Percentiles rank a stretch among this genome's conserved stretches.
These are phyloP conservation scores for Aethes cnicana DNA, from an alignment of 2,888 invertebrate species.

Conservation along the genomic window DNA sequence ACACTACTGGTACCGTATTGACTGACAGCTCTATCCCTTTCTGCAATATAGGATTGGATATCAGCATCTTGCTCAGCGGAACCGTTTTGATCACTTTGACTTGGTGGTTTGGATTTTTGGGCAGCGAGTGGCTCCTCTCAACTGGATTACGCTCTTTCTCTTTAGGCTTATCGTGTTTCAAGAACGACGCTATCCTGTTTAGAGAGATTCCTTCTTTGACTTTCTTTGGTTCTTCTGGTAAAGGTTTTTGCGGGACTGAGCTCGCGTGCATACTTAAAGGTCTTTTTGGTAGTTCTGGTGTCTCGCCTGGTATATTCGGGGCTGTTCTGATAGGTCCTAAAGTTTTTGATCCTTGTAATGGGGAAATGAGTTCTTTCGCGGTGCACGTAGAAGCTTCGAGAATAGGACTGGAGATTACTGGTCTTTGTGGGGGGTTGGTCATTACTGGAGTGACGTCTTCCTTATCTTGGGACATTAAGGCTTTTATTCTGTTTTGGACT, in stretches of 20 bases:
- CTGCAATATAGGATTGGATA: slow-evolving; percentile 91
- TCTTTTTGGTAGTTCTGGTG: slow-evolving; percentile 70
- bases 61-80: slow-evolving; percentile 88
- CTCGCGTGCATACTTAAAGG: slow-evolving; percentile 76
- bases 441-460: slow-evolving; percentile 59
- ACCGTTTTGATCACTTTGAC: slow-evolving; percentile 85
- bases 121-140: slow-evolving; percentile 81
- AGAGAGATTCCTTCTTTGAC: slow-evolving; percentile 84
- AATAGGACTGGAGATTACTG: slow-evolving; percentile 91
- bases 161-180: slow-evolving; percentile 83
- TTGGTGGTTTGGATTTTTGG: slow-evolving; percentile 81
- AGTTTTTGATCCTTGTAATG: slow-evolving; percentile 83
- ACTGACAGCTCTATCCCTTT: slow-evolving; percentile 84
- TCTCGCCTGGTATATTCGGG: slow-evolving; percentile 71
- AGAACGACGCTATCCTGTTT: slow-evolving; percentile 89
- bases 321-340: slow-evolving; percentile 84
- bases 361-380: slow-evolving; percentile 87
- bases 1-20: slow-evolving; percentile 83
- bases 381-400: slow-evolving; percentile 91
- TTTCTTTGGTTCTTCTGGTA: slow-evolving; percentile 80
- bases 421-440: slow-evolving; percentile 86
- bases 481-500: slow-evolving; percentile 72
- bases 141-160: slow-evolving; percentile 76
- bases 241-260: slow-evolving; percentile 64
- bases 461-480: slow-evolving; percentile 68